These are phyloP conservation scores for Rhinoderma darwinii DNA, from an alignment of 2,113 vertebrate genomes.

Conservation along the genomic window DNA sequence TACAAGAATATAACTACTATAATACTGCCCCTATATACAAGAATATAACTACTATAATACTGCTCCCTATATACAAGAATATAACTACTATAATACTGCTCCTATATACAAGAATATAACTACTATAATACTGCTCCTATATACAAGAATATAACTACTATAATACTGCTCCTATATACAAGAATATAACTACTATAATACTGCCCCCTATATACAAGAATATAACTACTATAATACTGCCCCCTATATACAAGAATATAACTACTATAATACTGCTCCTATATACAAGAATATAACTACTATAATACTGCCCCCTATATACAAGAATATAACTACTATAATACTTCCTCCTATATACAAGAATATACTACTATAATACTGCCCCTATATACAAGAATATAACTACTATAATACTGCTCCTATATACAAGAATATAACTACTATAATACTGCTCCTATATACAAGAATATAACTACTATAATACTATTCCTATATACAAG, in stretches of 20 bases:
- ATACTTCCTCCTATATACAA: not conserved
- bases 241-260: not conserved
- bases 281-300: not conserved
- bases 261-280: constrained; percentile 6
- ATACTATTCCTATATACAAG: not conserved
- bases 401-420: not conserved
- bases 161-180: constrained; percentile 3
- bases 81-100: constrained; percentile 9
- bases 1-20: constrained; percentile 8
- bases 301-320: not conserved
- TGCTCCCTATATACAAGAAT: not conserved
- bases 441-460: not conserved
- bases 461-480: not conserved
- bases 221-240: not conserved
- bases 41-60: constrained; percentile 19
- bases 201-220: no score
- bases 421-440: not conserved
- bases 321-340: constrained; percentile 1
- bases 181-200: no score
- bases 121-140: constrained; percentile 2
- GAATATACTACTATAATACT: not conserved
- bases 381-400: not conserved
- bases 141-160: not conserved
- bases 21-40: not conserved
- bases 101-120: not conserved